Conservation (phyloP, 53 echinoderm and acorn worm genomes). For the Holothuria scabra region DNA sequence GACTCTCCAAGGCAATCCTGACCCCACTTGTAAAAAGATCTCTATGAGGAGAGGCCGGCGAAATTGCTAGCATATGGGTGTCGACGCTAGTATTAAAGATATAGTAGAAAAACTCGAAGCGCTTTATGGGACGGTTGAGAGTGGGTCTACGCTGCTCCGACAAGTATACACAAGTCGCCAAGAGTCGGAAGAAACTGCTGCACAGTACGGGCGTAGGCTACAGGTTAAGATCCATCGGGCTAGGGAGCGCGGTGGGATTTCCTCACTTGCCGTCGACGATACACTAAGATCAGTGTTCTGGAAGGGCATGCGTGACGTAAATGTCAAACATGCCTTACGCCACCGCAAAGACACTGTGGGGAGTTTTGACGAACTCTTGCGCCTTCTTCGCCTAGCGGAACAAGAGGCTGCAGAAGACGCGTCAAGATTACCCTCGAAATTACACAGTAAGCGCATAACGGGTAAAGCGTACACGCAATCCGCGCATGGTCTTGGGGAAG, state of each 20-base stretch:
- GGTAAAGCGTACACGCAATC: not conserved
- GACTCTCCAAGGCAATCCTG: not conserved
- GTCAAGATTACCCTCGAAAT: too few relatives aligned
- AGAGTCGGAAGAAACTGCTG: not conserved
- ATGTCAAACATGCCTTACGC: not conserved
- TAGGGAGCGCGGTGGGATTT: not conserved
- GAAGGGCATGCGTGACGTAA: not conserved
- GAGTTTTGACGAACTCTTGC: not conserved
- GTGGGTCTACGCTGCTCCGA: not conserved
- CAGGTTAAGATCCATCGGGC: not conserved
- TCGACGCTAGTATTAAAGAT: not conserved
- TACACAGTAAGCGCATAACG: too few relatives aligned
- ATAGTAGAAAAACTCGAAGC: not conserved
- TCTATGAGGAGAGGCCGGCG: not conserved
- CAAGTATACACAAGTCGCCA: not conserved
- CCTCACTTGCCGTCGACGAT: not conserved
- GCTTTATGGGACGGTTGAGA: not conserved
- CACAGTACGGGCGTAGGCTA: conserved; percentile 1
- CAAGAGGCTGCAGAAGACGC: not conserved
- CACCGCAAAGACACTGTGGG: not conserved
- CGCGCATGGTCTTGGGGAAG: too few relatives aligned
- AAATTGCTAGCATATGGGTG: not conserved
- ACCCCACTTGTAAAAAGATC: not conserved
- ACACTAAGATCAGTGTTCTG: not conserved
- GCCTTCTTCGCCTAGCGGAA: not conserved